Conservation (phyloP, 1,140 invertebrate species). For the Trypoxylus dichotomus region DNA sequence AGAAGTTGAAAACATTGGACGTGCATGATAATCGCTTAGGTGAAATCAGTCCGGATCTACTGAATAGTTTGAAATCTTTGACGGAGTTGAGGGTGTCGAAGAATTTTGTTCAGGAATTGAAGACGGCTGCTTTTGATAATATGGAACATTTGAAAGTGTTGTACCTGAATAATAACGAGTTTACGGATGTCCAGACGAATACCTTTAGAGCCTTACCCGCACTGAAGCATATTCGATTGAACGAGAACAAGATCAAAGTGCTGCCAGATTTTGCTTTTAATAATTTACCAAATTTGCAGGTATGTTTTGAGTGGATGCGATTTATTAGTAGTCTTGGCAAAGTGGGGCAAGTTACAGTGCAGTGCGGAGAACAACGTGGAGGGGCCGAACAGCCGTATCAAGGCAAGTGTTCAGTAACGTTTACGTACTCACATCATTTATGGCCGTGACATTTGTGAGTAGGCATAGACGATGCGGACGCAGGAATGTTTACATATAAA, state of each 20-base stretch:
- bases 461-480: no score
- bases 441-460: no score
- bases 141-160: conserved; percentile 70
- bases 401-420: no score
- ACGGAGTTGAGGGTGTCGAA: conserved; percentile 68
- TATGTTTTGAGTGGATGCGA: not conserved
- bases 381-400: no score
- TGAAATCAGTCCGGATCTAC: conserved; percentile 64
- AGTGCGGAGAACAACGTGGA: no score
- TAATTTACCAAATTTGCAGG: conserved; percentile 71
- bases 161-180: conserved; percentile 80
- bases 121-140: conserved; percentile 71
- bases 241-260: conserved; percentile 73
- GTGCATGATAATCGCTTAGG: conserved; percentile 80
- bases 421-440: no score
- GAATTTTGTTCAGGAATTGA: conserved; percentile 74
- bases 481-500: no score
- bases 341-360: no score
- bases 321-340: no score
- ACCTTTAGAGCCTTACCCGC: conserved; percentile 75
- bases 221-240: conserved; percentile 75
- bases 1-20: conserved; percentile 70
- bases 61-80: conserved; percentile 68
- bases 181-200: conserved; percentile 74
- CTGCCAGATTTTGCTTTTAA: conserved; percentile 74